A percentile compares a stretch with the other conserved stretches of the same genome.
These are phyloP conservation scores for Netelia inedita DNA, from an alignment of 2,888 invertebrate genomes.

Conservation along the genomic window DNA sequence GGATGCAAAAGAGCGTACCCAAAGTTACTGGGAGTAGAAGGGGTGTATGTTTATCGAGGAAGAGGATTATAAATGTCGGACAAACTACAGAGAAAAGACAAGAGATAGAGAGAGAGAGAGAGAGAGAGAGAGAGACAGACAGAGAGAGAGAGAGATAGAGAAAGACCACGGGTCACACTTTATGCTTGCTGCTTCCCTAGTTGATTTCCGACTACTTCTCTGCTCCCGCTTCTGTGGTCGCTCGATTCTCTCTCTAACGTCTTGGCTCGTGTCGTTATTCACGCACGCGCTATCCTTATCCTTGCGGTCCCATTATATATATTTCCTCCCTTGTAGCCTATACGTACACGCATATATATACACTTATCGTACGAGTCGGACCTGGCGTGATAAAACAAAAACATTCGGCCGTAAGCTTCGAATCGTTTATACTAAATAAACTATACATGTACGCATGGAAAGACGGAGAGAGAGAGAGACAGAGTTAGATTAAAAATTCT, in stretches of 20 bases:
- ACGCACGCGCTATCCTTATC: slow-evolving; percentile 41
- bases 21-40: slow-evolving; percentile 21
- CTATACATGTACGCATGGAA: not conserved
- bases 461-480: slow-evolving; percentile 5
- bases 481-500: slow-evolving; percentile 46
- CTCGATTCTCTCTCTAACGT: slow-evolving; percentile 33
- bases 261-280: slow-evolving; percentile 53
- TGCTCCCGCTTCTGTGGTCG: slow-evolving; percentile 62
- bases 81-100: slow-evolving; percentile 12
- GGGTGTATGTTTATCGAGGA: slow-evolving; percentile 53
- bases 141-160: slow-evolving; percentile 13
- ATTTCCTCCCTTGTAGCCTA: slow-evolving; percentile 13
- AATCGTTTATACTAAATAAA: slow-evolving; percentile 45
- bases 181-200: slow-evolving; percentile 64
- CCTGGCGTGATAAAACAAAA: slow-evolving; percentile 55
- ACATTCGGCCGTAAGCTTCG: slow-evolving; percentile 31
- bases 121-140: slow-evolving; percentile 17
- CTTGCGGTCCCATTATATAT: slow-evolving; percentile 35
- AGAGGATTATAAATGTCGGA: slow-evolving; percentile 67
- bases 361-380: slow-evolving; percentile 40
- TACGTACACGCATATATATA: not conserved
- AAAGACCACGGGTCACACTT: slow-evolving; percentile 15
- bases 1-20: not conserved
- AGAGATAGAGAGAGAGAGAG: slow-evolving; percentile 4
- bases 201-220: slow-evolving; percentile 49